phyloP scores from a whole-genome alignment of 2,888 invertebrate species.

The Copidosoma aretas region DNA sequence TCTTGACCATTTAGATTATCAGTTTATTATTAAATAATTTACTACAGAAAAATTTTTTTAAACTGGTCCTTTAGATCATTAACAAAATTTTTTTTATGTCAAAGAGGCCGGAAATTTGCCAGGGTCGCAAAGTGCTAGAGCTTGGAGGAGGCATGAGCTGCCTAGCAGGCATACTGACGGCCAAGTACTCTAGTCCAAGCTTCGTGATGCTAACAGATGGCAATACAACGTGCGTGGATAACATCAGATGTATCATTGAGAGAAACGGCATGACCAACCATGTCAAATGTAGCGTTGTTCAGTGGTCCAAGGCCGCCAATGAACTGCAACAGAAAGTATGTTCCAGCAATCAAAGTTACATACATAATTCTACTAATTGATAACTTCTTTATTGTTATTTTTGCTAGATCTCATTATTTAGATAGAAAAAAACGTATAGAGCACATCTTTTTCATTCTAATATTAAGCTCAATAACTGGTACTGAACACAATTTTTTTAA shows the following conservation, averaged over 20 bases:
- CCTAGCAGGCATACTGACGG: slow-evolving; percentile 76
- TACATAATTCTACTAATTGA: too few relatives aligned
- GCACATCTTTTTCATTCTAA: too few relatives aligned
- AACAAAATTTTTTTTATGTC: too few relatives aligned
- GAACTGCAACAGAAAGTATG: slow-evolving; percentile 44
- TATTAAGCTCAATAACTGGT: too few relatives aligned
- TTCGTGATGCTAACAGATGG: slow-evolving; percentile 79
- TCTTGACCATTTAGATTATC: too few relatives aligned
- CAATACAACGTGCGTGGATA: slow-evolving; percentile 77
- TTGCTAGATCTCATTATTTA: too few relatives aligned
- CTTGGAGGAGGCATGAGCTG: slow-evolving; percentile 87
- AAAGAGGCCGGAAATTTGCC: slow-evolving; percentile 68
- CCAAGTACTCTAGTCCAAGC: slow-evolving; percentile 71
- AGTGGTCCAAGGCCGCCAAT: slow-evolving; percentile 57
- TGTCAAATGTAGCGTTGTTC: slow-evolving; percentile 61
- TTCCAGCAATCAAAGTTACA: background rate
- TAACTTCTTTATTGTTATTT: too few relatives aligned
- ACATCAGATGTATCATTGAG: slow-evolving; percentile 72
- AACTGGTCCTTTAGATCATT: too few relatives aligned
- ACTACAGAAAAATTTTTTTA: too few relatives aligned
- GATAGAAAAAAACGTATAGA: too few relatives aligned
- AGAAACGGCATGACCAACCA: slow-evolving; percentile 69
- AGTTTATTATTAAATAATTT: too few relatives aligned
- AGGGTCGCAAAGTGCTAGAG: slow-evolving; percentile 75
- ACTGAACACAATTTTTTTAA: too few relatives aligned